phyloP scores from a whole-genome alignment of 2,888 invertebrate species.

The Ormia ochracea region DNA sequence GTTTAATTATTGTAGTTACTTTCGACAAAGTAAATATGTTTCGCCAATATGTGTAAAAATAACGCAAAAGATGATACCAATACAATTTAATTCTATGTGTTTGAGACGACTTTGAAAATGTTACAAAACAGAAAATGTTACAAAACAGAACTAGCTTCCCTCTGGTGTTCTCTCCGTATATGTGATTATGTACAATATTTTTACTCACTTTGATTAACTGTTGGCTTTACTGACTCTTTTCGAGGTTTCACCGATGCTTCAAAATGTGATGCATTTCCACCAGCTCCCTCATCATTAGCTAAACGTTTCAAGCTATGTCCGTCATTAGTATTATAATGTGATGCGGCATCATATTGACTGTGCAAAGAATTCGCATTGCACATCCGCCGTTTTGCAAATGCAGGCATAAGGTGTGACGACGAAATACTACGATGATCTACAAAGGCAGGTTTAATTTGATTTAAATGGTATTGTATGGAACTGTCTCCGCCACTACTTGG shows the following conservation, averaged over 20 bases:
- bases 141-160: too few relatives aligned
- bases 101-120: too few relatives aligned
- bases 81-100: too few relatives aligned
- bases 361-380: conserved; percentile 14
- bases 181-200: too few relatives aligned
- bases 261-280: neutral
- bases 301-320: conserved; percentile 73
- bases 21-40: too few relatives aligned
- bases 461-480: conserved; percentile 3
- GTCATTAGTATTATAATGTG: conserved; percentile 69
- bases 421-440: conserved; percentile 76
- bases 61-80: too few relatives aligned
- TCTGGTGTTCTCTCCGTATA: too few relatives aligned
- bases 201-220: conserved; percentile 35
- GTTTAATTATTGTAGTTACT: too few relatives aligned
- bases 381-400: conserved; percentile 74
- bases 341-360: conserved; percentile 2
- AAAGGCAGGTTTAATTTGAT: conserved; percentile 64
- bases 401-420: conserved; percentile 76
- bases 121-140: too few relatives aligned
- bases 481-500: conserved; percentile 1
- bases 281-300: conserved; percentile 51
- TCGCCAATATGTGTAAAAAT: too few relatives aligned
- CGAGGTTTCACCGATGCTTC: conserved; percentile 22
- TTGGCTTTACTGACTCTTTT: conserved; percentile 13